A percentile compares a stretch with the other conserved stretches of the same genome.
Evolutionary conservation across 2,797 vertebrate species (phyloP).

Genomic region (Odontamblyopus lacepedii): DNA sequence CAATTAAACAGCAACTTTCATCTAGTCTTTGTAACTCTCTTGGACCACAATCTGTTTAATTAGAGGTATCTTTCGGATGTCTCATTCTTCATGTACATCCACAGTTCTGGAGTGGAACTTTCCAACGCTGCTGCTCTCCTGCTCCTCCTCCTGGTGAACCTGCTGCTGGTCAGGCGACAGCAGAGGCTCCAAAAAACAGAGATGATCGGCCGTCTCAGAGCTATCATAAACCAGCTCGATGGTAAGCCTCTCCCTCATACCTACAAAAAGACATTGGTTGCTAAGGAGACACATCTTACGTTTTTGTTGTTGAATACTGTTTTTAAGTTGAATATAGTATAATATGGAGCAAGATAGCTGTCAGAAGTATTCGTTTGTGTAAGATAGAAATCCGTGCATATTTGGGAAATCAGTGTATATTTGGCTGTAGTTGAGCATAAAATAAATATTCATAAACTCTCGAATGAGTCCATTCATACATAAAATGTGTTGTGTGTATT

Average conservation of each 20-base stretch:
- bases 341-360: too few species aligned
- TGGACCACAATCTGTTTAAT: not conserved
- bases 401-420: too few species aligned
- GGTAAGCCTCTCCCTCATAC: constrained; percentile 72
- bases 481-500: too few species aligned
- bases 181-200: constrained; percentile 88
- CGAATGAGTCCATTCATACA: too few species aligned
- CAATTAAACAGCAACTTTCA: not conserved
- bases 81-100: not conserved
- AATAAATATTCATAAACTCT: too few species aligned
- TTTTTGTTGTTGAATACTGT: too few species aligned
- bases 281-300: too few species aligned
- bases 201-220: constrained; percentile 87
- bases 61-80: not conserved
- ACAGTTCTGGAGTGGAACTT: constrained; percentile 90
- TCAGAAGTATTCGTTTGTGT: too few species aligned
- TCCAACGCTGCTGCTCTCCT: constrained; percentile 88
- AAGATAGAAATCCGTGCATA: too few species aligned
- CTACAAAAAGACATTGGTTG: too few species aligned
- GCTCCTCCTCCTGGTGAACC: constrained; percentile 87
- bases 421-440: too few species aligned
- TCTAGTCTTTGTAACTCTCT: not conserved
- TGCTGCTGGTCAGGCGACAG: constrained; percentile 88
- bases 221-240: constrained; percentile 86
- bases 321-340: too few species aligned